These are phyloP conservation scores for Riparia riparia DNA, from an alignment of 2,113 vertebrate genomes.

Conservation along the genomic window DNA sequence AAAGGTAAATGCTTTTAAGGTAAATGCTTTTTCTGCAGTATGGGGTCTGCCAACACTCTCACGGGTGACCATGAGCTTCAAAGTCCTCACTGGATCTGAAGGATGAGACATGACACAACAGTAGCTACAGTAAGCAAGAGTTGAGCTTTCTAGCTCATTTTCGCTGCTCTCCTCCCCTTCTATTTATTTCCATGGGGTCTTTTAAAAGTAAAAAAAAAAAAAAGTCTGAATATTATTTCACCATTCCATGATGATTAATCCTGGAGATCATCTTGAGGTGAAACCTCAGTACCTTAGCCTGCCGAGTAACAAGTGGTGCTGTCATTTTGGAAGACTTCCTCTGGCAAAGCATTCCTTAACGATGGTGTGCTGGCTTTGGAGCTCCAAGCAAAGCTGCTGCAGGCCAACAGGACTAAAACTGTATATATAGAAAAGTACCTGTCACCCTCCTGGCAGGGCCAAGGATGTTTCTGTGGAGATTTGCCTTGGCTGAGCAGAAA, in stretches of 20 bases:
- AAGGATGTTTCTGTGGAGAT: background rate
- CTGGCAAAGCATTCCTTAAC: background rate
- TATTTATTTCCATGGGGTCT: background rate
- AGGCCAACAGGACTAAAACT: background rate
- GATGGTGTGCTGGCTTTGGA: background rate
- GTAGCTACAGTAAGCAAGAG: background rate
- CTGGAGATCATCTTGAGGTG: background rate
- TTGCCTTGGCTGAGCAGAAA: background rate
- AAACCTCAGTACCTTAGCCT: background rate
- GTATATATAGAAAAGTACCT: background rate
- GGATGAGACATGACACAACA: background rate
- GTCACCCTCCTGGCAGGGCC: background rate
- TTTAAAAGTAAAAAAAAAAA: background rate
- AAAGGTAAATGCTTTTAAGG: background rate
- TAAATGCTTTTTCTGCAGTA: background rate
- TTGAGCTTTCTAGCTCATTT: background rate
- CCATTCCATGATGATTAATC: background rate
- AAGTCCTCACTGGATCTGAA: background rate
- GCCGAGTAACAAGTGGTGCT: background rate
- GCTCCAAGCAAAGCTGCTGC: background rate
- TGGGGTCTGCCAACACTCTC: background rate
- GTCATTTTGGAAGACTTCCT: background rate
- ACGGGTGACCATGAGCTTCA: background rate
- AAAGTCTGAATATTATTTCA: background rate
- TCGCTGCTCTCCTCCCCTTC: background rate